These are phyloP conservation scores for Psilopsiagon aymara DNA, from an alignment of 2,113 vertebrate genomes.

Conservation along the genomic window DNA sequence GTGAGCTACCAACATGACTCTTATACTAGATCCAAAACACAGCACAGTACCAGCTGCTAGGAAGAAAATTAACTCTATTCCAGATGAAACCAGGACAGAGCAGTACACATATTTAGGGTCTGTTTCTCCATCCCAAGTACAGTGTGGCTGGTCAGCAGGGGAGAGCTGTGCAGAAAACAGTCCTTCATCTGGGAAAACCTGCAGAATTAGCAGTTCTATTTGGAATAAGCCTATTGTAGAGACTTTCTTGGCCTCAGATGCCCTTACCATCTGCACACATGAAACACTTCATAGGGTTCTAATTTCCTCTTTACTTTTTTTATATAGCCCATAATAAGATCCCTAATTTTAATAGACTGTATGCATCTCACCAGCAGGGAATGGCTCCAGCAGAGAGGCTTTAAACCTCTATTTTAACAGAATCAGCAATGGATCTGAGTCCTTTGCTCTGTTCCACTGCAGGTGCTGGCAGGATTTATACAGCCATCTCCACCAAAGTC, in stretches of 20 bases:
- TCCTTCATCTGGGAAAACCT: background rate
- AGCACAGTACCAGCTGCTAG: background rate
- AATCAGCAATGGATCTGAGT: background rate
- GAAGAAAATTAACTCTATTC: background rate
- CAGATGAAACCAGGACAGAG: background rate
- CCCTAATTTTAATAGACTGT: slow-evolving; percentile 56
- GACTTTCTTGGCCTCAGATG: slow-evolving; percentile 40
- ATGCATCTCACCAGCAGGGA: slow-evolving; percentile 31
- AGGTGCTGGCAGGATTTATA: background rate
- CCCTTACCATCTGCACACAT: slow-evolving; percentile 40
- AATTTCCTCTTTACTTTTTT: slow-evolving; percentile 68
- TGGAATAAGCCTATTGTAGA: background rate
- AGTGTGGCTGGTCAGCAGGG: background rate
- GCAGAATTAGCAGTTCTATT: background rate
- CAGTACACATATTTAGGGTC: background rate
- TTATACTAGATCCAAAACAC: background rate
- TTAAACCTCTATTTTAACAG: background rate
- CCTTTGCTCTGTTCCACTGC: background rate
- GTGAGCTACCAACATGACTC: background rate
- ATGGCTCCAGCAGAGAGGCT: background rate
- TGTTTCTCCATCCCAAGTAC: background rate
- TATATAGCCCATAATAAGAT: slow-evolving; percentile 65
- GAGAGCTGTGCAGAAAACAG: background rate
- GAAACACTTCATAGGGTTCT: slow-evolving; percentile 64
- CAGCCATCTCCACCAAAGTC: background rate